These are phyloP conservation scores for Fundulus diaphanus DNA, from an alignment of 2,797 vertebrate species.

Conservation along the genomic window DNA sequence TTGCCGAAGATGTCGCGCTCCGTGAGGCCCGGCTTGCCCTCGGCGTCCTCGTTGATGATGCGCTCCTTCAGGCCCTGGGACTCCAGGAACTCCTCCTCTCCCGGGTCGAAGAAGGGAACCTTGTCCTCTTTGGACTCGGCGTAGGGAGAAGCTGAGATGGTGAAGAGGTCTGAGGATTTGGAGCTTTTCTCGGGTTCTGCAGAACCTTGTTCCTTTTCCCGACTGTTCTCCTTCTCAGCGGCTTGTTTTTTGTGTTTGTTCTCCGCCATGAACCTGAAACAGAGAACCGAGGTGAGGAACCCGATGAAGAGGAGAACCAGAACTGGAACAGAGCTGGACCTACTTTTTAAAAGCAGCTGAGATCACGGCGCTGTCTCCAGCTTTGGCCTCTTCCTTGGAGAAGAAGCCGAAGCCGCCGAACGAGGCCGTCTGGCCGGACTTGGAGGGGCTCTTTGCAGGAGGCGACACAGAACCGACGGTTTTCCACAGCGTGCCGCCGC, in stretches of 20 bases:
- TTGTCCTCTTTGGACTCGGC: constrained; percentile 86
- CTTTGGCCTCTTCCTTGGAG: constrained; percentile 77
- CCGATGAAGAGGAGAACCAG: background rate
- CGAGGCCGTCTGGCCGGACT: constrained; percentile 64
- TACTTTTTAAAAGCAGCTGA: constrained; percentile 86
- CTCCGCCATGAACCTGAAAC: constrained; percentile 91
- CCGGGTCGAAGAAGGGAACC: constrained; percentile 84
- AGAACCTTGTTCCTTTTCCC: constrained; percentile 84
- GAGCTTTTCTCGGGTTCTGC: constrained; percentile 87
- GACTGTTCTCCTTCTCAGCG: constrained; percentile 85
- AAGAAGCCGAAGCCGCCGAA: constrained; percentile 83
- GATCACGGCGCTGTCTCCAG: constrained; percentile 74
- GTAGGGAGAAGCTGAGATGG: constrained; percentile 73
- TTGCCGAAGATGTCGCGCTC: constrained; percentile 90
- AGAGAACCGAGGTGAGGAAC: constrained; percentile 26
- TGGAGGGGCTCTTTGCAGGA: constrained; percentile 81
- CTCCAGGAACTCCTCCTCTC: constrained; percentile 92
- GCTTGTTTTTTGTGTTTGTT: constrained; percentile 85
- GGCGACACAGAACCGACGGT: constrained; percentile 73
- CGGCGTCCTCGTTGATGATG: constrained; percentile 86
- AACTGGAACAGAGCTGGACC: constrained; percentile 38
- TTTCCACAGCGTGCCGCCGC: constrained; percentile 80
- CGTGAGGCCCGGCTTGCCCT: constrained; percentile 79
- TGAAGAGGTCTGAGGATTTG: constrained; percentile 85
- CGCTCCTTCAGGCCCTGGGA: constrained; percentile 86